phyloP scores from a whole-genome alignment of 1,140 invertebrate species.

The Campodea augens region DNA sequence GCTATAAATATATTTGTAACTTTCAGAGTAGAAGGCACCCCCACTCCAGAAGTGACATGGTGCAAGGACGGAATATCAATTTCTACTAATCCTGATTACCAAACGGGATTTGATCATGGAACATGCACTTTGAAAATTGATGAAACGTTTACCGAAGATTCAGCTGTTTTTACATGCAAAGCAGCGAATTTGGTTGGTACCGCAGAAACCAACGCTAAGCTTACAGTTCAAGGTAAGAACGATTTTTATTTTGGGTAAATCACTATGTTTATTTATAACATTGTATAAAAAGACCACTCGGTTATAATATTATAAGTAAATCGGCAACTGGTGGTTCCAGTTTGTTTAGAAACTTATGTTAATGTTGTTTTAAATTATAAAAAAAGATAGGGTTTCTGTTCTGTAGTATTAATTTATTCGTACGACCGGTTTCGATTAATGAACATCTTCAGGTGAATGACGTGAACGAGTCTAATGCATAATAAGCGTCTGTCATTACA shows the following conservation, averaged over 20 bases:
- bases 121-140: constrained; percentile 47
- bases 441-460: no score
- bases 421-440: no score
- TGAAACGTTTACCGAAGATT: constrained; percentile 64
- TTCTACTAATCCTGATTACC: constrained; percentile 43
- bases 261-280: background rate
- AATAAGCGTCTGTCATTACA: no score
- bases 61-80: constrained; percentile 49
- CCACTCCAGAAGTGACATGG: constrained; percentile 41
- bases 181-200: constrained; percentile 46
- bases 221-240: constrained; percentile 47
- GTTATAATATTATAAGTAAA: no score
- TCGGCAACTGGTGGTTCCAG: no score
- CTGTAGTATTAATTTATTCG: no score
- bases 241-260: background rate
- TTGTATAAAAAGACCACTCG: background rate
- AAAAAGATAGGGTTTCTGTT: no score
- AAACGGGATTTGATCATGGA: constrained; percentile 32
- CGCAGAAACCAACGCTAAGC: constrained; percentile 45
- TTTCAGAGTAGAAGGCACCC: constrained; percentile 30
- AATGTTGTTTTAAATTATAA: no score
- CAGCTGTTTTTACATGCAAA: constrained; percentile 51
- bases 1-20: constrained; percentile 13
- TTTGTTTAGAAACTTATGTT: no score
- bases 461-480: no score